These are phyloP conservation scores for Ptilodon capucinus DNA, from an alignment of 2,888 invertebrate species.

Conservation along the genomic window DNA sequence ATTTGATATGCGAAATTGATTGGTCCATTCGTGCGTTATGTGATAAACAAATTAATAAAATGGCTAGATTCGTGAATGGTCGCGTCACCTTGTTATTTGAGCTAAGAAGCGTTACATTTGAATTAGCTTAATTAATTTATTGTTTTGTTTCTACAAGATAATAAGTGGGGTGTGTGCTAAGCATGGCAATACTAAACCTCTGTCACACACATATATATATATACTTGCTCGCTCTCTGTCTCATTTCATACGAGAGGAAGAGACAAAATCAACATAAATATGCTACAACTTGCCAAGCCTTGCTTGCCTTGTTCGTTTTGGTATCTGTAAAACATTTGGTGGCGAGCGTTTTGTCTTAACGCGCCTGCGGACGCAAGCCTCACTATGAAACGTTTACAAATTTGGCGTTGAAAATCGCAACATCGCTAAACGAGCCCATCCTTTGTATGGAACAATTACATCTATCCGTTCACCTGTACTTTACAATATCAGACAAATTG, in stretches of 20 bases:
- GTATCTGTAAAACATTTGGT: too few relatives aligned
- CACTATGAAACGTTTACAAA: neutral
- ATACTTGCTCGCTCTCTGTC: too few relatives aligned
- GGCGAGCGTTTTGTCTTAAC: too few relatives aligned
- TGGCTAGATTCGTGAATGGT: constrained; percentile 1
- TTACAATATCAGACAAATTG: constrained; percentile 37
- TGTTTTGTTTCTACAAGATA: too few relatives aligned
- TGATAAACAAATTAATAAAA: constrained; percentile 6
- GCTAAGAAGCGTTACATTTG: constrained; percentile 2
- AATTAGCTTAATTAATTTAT: neutral
- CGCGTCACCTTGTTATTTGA: constrained; percentile 1
- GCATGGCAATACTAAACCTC: too few relatives aligned
- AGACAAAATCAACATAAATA: too few relatives aligned
- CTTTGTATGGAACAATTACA: constrained; percentile 28
- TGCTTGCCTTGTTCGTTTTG: too few relatives aligned
- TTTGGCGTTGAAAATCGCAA: constrained; percentile 6
- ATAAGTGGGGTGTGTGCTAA: too few relatives aligned
- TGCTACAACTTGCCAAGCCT: too few relatives aligned
- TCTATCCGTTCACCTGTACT: constrained; percentile 29
- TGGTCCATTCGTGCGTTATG: constrained; percentile 1
- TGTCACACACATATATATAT: too few relatives aligned
- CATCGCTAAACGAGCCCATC: constrained; percentile 19
- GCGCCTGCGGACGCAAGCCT: neutral
- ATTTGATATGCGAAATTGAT: constrained; percentile 4
- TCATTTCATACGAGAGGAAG: too few relatives aligned